These are phyloP conservation scores for Drosophila borborema DNA, from an alignment of 2,888 invertebrate species.

Conservation along the genomic window DNA sequence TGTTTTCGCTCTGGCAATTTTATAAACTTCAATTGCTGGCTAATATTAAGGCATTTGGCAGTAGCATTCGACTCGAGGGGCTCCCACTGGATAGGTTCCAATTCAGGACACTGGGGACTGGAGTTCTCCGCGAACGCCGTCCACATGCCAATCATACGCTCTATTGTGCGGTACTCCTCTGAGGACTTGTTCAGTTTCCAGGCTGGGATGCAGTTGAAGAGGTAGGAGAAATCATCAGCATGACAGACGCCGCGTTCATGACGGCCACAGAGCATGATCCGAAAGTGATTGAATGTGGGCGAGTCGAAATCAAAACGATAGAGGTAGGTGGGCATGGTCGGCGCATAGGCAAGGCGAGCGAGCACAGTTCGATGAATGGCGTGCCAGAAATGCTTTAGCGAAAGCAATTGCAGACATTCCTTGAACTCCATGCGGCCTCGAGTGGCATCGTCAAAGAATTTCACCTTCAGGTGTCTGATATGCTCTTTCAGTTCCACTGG, in stretches of 20 bases:
- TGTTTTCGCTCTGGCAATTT: constrained; percentile 79
- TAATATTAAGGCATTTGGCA: constrained; percentile 75
- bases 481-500: constrained; percentile 54
- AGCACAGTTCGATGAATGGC: constrained; percentile 75
- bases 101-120: constrained; percentile 72
- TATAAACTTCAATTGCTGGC: constrained; percentile 67
- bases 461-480: constrained; percentile 51
- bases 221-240: constrained; percentile 81
- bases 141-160: constrained; percentile 77
- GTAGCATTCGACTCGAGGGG: constrained; percentile 21
- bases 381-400: constrained; percentile 82
- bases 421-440: constrained; percentile 63
- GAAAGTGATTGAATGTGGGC: constrained; percentile 71
- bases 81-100: constrained; percentile 55
- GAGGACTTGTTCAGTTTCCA: constrained; percentile 58
- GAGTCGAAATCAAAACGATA: constrained; percentile 83
- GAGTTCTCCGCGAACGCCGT: constrained; percentile 73
- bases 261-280: constrained; percentile 71
- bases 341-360: constrained; percentile 74
- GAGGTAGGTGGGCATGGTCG: constrained; percentile 76
- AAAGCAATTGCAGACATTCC: constrained; percentile 62
- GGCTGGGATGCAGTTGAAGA: constrained; percentile 71
- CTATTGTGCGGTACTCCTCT: constrained; percentile 74
- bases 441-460: constrained; percentile 64
- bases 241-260: constrained; percentile 77